A percentile compares a stretch with the other conserved stretches of the same genome.
Conservation (phyloP, 1,140 invertebrate species). For the Matsumurasca onukii region DNA sequence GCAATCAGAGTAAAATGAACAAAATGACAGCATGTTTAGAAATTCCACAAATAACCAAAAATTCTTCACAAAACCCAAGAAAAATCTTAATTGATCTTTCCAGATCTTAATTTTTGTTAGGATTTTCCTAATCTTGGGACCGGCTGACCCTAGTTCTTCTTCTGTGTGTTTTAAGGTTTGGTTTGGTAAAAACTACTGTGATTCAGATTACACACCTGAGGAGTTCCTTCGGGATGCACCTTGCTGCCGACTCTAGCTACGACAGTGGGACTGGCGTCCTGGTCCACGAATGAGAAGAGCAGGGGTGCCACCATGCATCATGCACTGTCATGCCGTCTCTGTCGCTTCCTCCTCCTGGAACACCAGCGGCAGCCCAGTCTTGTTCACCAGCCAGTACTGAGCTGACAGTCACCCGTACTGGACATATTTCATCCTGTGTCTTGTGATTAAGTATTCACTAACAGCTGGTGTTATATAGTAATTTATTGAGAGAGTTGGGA, state of each 20-base stretch:
- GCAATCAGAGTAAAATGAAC: too few relatives aligned
- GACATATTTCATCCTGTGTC: too few relatives aligned
- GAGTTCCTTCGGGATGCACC: conserved; percentile 60
- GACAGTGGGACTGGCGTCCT: conserved; percentile 68
- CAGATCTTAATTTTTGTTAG: too few relatives aligned
- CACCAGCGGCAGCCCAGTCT: conserved; percentile 91
- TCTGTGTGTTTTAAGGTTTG: too few relatives aligned
- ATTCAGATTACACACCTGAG: conserved; percentile 58
- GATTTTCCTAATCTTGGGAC: too few relatives aligned
- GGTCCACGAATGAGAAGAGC: conserved; percentile 90
- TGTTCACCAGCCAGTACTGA: conserved; percentile 95
- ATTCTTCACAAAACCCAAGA: too few relatives aligned
- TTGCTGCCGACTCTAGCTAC: conserved; percentile 71
- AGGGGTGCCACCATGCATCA: conserved; percentile 93
- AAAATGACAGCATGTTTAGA: too few relatives aligned
- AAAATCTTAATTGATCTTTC: too few relatives aligned
- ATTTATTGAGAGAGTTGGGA: too few relatives aligned
- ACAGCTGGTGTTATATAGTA: not conserved
- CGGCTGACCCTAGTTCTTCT: too few relatives aligned
- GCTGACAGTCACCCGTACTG: conserved; percentile 80
- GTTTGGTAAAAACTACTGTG: too few relatives aligned
- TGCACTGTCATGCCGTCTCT: conserved; percentile 90
- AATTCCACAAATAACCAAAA: too few relatives aligned
- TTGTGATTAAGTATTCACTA: conserved; percentile 24
- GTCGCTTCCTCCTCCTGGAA: conserved; percentile 83